Percentiles rank a stretch among this genome's conserved stretches.
Evolutionary conservation across 2,113 vertebrate species (phyloP).

Genomic region (Oryzias melastigma): DNA sequence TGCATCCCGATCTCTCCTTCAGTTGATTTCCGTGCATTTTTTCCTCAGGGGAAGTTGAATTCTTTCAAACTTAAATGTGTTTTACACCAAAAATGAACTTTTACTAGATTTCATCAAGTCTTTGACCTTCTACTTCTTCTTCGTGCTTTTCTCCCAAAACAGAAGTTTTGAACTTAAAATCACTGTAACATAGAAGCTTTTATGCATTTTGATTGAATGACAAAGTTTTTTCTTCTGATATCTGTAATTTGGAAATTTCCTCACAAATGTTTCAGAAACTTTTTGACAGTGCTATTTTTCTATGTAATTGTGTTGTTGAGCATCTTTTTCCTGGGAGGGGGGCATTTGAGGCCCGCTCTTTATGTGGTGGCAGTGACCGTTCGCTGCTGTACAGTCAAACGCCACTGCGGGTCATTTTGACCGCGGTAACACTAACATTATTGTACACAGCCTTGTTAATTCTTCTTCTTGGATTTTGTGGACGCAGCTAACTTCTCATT

Average conservation of each 20-base stretch:
- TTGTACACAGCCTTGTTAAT: conserved; percentile 64
- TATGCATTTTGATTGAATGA: not conserved
- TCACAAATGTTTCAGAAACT: conserved; percentile 69
- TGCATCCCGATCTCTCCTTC: conserved; percentile 38
- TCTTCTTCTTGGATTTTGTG: conserved; percentile 64
- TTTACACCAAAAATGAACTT: conserved; percentile 45
- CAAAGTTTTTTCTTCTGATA: conserved; percentile 60
- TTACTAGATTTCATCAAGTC: conserved; percentile 34
- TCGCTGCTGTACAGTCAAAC: conserved; percentile 47
- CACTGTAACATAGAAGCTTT: conserved; percentile 47
- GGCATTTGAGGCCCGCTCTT: conserved; percentile 48
- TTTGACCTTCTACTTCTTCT: not conserved
- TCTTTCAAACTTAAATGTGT: conserved; percentile 15
- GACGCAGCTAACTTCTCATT: conserved; percentile 64
- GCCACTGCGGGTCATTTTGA: conserved; percentile 64
- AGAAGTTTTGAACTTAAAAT: conserved; percentile 46
- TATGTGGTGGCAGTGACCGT: conserved; percentile 33
- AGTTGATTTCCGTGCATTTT: conserved; percentile 28
- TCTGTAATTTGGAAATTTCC: conserved; percentile 51
- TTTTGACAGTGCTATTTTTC: conserved; percentile 79
- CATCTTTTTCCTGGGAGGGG: conserved; percentile 40
- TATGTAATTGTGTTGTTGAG: conserved; percentile 72
- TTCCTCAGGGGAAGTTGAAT: conserved; percentile 22
- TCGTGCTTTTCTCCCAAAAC: conserved; percentile 26
- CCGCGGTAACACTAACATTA: conserved; percentile 34